A percentile compares a stretch with the other conserved stretches of the same genome.
phyloP scores from a whole-genome alignment of 1,140 invertebrate genomes.

The Nasonia giraulti region DNA sequence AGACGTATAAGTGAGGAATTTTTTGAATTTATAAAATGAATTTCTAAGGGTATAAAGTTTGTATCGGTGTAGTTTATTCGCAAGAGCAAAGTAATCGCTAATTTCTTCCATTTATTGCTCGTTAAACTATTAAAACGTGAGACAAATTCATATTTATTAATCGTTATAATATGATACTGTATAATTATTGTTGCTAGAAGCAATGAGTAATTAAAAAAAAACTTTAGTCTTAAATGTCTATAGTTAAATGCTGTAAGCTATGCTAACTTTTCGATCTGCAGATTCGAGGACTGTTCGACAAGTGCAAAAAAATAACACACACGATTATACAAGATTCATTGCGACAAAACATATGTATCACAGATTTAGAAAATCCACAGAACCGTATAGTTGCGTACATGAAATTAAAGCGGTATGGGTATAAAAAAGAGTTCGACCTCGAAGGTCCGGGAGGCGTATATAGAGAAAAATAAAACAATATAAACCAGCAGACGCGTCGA shows the following conservation, averaged over 20 bases:
- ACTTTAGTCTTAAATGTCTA: conserved; percentile 42
- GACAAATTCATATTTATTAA: conserved; percentile 41
- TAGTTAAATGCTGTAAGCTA: conserved; percentile 26
- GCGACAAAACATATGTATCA: neutral
- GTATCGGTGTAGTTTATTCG: conserved; percentile 34
- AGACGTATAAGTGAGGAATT: conserved; percentile 5
- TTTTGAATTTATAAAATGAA: conserved; percentile 48
- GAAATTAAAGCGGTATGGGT: neutral
- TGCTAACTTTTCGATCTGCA: conserved; percentile 33
- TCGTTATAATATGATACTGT: conserved; percentile 23
- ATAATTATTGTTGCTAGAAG: conserved; percentile 42
- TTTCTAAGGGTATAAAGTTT: conserved; percentile 17
- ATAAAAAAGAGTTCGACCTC: conserved; percentile 22
- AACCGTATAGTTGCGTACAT: neutral
- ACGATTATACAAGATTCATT: conserved; percentile 6
- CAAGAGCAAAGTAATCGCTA: conserved; percentile 21
- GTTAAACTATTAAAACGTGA: conserved; percentile 27
- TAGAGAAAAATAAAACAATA: neutral
- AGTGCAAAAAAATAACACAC: conserved; percentile 16
- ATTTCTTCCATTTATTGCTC: conserved; percentile 48
- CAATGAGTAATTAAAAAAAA: conserved; percentile 14
- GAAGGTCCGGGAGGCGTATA: conserved; percentile 11
- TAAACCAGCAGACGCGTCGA: conserved; percentile 30
- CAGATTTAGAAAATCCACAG: neutral
- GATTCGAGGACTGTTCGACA: conserved; percentile 48